Conservation (phyloP, 35 echinoderm and acorn worm genomes). For the Stichopus chloronotus region DNA sequence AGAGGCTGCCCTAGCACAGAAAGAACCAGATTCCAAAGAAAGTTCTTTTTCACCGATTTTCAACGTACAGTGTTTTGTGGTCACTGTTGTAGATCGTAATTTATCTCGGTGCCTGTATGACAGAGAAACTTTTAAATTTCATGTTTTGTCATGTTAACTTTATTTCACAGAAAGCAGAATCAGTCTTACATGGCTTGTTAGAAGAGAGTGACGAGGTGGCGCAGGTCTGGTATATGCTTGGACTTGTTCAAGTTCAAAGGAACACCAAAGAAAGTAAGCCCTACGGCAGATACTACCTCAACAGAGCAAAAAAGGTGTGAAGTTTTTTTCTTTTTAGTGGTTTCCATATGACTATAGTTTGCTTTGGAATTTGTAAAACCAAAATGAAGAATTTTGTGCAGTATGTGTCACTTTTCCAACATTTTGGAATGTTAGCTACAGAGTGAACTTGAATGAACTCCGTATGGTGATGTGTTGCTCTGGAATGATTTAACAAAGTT, state of each 20-base stretch:
- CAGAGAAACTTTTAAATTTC: too few relatives aligned
- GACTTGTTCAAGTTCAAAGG: slow-evolving; percentile 71
- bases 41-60: too few relatives aligned
- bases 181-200: slow-evolving; percentile 72
- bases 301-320: slow-evolving; percentile 79
- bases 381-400: not conserved
- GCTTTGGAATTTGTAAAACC: not conserved
- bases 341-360: not conserved
- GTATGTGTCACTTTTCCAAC: not conserved
- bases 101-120: too few relatives aligned
- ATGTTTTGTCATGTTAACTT: not conserved
- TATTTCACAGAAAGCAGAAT: slow-evolving; percentile 71
- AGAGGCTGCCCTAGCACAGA: too few relatives aligned
- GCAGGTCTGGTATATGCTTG: slow-evolving; percentile 95
- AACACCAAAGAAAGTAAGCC: slow-evolving; percentile 70
- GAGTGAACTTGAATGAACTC: not conserved
- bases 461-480: not conserved
- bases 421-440: too few relatives aligned
- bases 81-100: too few relatives aligned
- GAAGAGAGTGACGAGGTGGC: slow-evolving; percentile 92
- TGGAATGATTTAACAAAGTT: not conserved
- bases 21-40: too few relatives aligned
- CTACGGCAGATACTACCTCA: slow-evolving; percentile 84
- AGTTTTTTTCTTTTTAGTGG: not conserved
- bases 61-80: too few relatives aligned